These are phyloP conservation scores for Benitochromis conjunctus DNA, from an alignment of 2,113 vertebrate species.

Conservation along the genomic window DNA sequence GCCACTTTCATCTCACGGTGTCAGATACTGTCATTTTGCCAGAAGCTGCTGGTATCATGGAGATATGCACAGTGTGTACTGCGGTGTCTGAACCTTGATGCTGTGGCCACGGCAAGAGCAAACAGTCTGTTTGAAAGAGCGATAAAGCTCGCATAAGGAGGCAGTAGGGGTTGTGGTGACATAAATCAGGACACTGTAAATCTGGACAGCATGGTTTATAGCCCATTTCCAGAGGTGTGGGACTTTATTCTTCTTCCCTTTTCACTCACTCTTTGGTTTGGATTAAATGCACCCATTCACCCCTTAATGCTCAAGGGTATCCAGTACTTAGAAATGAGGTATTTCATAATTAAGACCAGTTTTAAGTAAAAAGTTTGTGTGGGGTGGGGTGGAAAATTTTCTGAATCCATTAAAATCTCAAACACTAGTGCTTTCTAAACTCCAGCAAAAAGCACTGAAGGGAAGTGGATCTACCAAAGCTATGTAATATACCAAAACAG, in stretches of 20 bases:
- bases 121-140: background rate
- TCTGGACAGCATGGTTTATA: background rate
- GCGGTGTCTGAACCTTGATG: background rate
- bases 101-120: background rate
- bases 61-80: background rate
- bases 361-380: background rate
- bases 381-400: background rate
- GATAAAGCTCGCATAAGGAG: background rate
- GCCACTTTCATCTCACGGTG: background rate
- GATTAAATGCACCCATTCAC: background rate
- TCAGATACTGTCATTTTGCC: background rate
- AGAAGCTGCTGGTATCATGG: background rate
- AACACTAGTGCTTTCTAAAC: background rate
- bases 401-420: background rate
- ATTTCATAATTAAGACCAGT: background rate
- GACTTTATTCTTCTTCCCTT: background rate
- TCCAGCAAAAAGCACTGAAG: background rate
- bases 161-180: background rate
- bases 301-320: background rate
- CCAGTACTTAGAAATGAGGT: background rate
- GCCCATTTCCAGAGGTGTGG: background rate
- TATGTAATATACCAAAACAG: background rate
- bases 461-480: background rate
- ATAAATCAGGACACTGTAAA: background rate
- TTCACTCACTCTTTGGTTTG: background rate